Percentiles rank a stretch among this genome's conserved stretches.
These are phyloP conservation scores for Hypsibius dujardini DNA, from an alignment of 1,140 invertebrate genomes.

Conservation along the genomic window DNA sequence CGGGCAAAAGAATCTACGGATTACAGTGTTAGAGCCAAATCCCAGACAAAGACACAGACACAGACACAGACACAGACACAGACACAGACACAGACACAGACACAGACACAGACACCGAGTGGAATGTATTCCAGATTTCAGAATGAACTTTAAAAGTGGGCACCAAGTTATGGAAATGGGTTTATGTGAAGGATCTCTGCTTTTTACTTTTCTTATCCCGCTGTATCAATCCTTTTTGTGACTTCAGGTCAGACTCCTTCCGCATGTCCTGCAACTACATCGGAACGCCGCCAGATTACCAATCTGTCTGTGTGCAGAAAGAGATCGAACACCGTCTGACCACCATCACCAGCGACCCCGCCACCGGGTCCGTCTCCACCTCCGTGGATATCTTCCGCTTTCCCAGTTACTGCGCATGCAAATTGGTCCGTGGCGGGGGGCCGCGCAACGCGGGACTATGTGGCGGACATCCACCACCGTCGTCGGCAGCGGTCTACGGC, in stretches of 20 bases:
- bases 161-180: too few species aligned
- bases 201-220: too few species aligned
- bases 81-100: too few species aligned
- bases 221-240: background rate
- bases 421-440: background rate
- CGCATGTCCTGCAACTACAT: constrained; percentile 8
- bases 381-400: constrained; percentile 11
- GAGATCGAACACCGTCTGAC: background rate
- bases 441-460: background rate
- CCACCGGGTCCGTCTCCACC: background rate
- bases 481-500: too few species aligned
- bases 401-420: constrained; percentile 15
- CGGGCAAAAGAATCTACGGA: background rate
- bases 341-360: background rate
- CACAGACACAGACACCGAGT: too few species aligned
- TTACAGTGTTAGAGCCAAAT: too few species aligned
- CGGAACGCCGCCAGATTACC: background rate
- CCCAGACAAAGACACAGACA: too few species aligned
- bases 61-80: too few species aligned
- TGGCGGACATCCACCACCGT: too few species aligned
- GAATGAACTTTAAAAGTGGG: too few species aligned
- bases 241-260: background rate
- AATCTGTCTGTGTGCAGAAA: background rate
- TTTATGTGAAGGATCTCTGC: too few species aligned
- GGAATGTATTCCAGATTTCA: too few species aligned